These are phyloP conservation scores for Drosophila neonasuta DNA, from an alignment of 2,888 invertebrate genomes.

Conservation along the genomic window DNA sequence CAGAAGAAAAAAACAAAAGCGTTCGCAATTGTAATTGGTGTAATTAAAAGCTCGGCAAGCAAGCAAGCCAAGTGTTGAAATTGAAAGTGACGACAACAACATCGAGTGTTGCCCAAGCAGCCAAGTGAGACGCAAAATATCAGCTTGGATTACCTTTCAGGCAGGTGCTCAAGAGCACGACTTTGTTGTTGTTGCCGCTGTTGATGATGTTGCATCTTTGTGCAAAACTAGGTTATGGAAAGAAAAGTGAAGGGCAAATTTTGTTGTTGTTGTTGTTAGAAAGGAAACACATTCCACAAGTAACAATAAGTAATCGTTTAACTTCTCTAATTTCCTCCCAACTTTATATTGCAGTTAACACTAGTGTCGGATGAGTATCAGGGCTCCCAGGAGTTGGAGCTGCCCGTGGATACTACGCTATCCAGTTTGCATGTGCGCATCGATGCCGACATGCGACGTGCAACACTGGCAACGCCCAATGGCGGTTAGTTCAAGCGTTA, in stretches of 20 bases:
- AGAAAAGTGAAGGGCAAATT: slow-evolving; percentile 75
- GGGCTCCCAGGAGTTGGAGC: slow-evolving; percentile 79
- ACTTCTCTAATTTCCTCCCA: slow-evolving; percentile 8
- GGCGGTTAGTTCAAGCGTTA: slow-evolving; percentile 80
- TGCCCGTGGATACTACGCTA: slow-evolving; percentile 81
- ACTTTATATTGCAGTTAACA: slow-evolving; percentile 50
- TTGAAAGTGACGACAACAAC: slow-evolving; percentile 64
- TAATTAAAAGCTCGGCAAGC: slow-evolving; percentile 57
- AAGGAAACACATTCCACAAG: slow-evolving; percentile 63
- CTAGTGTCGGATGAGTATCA: slow-evolving; percentile 78
- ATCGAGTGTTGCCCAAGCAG: slow-evolving; percentile 68
- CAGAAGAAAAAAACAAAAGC: not conserved
- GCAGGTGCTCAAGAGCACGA: slow-evolving; percentile 70
- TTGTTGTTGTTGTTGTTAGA: slow-evolving; percentile 56
- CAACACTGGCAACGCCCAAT: slow-evolving; percentile 82
- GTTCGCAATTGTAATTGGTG: slow-evolving; percentile 56
- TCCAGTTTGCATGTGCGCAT: slow-evolving; percentile 81
- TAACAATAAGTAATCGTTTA: slow-evolving; percentile 2
- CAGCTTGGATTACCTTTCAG: slow-evolving; percentile 74
- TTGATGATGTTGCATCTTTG: slow-evolving; percentile 75
- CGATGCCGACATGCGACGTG: slow-evolving; percentile 80
- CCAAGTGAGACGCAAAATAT: slow-evolving; percentile 70
- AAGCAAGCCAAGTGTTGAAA: slow-evolving; percentile 62
- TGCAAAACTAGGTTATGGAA: slow-evolving; percentile 77
- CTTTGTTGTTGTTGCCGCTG: slow-evolving; percentile 37